These are phyloP conservation scores for Andricus grossulariae DNA, from an alignment of 1,140 invertebrate genomes.

Conservation along the genomic window DNA sequence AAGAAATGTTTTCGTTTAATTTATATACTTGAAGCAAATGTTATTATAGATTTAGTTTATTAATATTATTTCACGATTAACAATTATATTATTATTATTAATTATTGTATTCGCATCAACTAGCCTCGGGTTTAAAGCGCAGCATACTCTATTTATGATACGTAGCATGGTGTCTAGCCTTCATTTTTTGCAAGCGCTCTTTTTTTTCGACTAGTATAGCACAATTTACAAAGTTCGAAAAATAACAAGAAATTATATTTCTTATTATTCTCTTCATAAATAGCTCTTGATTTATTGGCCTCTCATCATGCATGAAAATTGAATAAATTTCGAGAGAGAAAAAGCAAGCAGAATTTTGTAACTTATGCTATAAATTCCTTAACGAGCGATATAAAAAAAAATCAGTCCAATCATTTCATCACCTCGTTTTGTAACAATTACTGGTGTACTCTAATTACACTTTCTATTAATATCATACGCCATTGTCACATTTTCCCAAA, in stretches of 20 bases:
- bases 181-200: no score
- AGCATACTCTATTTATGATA: constrained; percentile 28
- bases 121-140: constrained; percentile 33
- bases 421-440: constrained; percentile 6
- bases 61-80: constrained; percentile 50
- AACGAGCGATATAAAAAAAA: not conserved
- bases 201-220: no score
- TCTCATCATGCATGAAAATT: no score
- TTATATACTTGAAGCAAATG: constrained; percentile 65
- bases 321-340: no score
- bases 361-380: no score
- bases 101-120: constrained; percentile 38
- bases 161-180: not conserved
- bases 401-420: constrained; percentile 23
- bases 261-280: no score
- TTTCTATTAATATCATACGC: constrained; percentile 23
- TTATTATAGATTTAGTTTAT: constrained; percentile 68
- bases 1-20: constrained; percentile 67
- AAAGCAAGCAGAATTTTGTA: no score
- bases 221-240: no score
- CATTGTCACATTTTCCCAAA: constrained; percentile 20
- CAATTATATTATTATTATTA: constrained; percentile 40
- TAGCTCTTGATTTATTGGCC: no score
- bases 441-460: no score
- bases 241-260: no score